Evolutionary conservation across 2,797 vertebrate species (phyloP), one percentile per base, ranked within the genome.

Genomic region (Florisuga fusca): DNA sequence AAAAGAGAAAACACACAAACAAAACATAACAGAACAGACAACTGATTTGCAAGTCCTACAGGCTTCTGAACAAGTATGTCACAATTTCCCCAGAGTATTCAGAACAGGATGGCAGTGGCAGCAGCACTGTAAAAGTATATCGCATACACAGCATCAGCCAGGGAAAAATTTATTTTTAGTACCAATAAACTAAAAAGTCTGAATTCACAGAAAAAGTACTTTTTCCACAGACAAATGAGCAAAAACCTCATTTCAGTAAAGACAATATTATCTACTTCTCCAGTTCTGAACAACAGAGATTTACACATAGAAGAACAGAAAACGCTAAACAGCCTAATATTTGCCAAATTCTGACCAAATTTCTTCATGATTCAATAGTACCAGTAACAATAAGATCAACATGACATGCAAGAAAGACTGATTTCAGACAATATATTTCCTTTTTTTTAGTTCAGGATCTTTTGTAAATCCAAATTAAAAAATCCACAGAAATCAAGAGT

Each of bases 1-100:
- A 16, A 72, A 83, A 84, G 50, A 63, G 38, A 27, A 78, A 92
- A 54, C 27, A 54, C 27, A 83, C 7, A 68, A 89, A 78, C 22
- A 62, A 94, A 95, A 73, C 51, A 63, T 27, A 93, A 74, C 41
- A 72, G 84, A 96, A 63, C 50, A 93, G 75, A 89, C 89, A 94
- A 68, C 31, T 57, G 54, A 84, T 91, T 77, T 87, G 18, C 50
- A 89, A 92, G 54, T 87, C 84, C 72, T 64, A 89, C 38, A 71
- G 64, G 51, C 68, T 94, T 84, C 93, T 81, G 71, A 95, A 80
- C 46, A 89, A 93, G 64, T 57, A 79, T 81, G 77, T 69, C 87
- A 85, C 64, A 89, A 77, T 85, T 94, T 90, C 84, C 33, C 50
- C 50, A n/a, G 45, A 67, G 50, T 45, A 85, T 80, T 80, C 45